Base-by-base conservation (phyloP, 2,113 vertebrate genomes). In the Nyctibius bracteatus region DNA sequence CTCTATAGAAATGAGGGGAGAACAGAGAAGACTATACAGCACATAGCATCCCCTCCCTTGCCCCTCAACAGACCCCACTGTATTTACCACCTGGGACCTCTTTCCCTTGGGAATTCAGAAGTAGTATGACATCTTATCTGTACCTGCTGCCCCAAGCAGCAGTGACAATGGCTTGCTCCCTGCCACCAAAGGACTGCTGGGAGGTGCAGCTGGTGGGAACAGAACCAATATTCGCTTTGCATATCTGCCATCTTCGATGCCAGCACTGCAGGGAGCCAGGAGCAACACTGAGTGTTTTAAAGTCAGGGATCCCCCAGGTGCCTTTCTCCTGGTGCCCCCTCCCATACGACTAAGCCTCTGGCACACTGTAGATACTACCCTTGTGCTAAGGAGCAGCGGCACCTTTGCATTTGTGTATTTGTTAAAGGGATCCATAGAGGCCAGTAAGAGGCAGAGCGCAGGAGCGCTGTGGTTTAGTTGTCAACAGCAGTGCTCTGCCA, bases 281-380 rank as follows among this genome's bases (percentile, higher is more conserved):
- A 78, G 44, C 17, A 43, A 12, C 6, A 13, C 30, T 1, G 15
- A 75, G 24, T 7, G 0, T 3, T 14, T 22, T 8, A 39, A 12
- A 31, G 35, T n/a, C 43, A 9, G 47, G n/a, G 41, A 80, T 55
- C 17, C 52, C 14, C 20, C 28, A 6, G 43, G 12, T 23, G 21
- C 52, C 28, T 23, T 67, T 65, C 24, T 47, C 57, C 46, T 9
- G 28, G 16, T 67, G 49, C 6, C 18, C 33, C 28, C 9, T 59
- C 31, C 28, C 46, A 37, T 8, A 41, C 0, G 2, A 27, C 16
- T 14, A 52, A 16, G 18, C 65, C 31, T 27, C 37, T n/a, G 23
- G 51, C 33, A 84, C 30, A 18, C 18, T 24, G 46, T 10, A 46
- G 22, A 14, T 37, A 66, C 12, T 11, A 37, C 17, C 24, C 23